Conservation (phyloP, 2,113 vertebrate genomes). For the Engraulis encrasicolus region DNA sequence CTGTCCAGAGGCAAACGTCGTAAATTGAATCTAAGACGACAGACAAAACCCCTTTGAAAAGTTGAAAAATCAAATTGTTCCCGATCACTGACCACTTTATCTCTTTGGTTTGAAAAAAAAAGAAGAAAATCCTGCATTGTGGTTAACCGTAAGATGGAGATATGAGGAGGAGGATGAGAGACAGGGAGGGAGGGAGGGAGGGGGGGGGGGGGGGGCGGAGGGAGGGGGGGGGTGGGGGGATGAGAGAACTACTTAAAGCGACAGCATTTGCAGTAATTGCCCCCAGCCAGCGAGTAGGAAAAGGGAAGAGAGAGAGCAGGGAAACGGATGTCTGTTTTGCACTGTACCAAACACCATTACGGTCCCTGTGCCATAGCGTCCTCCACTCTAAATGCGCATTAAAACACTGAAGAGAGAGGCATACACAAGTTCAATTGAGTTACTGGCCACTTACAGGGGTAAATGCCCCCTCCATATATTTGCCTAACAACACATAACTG, state of each 20-base stretch:
- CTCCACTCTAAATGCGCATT: slow-evolving; percentile 74
- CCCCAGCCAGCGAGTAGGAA: slow-evolving; percentile 51
- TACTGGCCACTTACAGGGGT: slow-evolving; percentile 75
- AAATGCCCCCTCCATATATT: slow-evolving; percentile 68
- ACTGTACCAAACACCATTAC: slow-evolving; percentile 59
- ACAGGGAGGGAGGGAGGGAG: no score
- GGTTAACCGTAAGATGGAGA: slow-evolving; percentile 60
- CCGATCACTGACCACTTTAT: slow-evolving; percentile 18
- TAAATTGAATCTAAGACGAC: neutral
- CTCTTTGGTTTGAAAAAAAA: no score
- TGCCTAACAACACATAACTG: slow-evolving; percentile 76
- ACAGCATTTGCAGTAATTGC: slow-evolving; percentile 56
- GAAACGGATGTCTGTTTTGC: slow-evolving; percentile 29
- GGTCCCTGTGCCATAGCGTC: slow-evolving; percentile 59
- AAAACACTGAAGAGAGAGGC: slow-evolving; percentile 70
- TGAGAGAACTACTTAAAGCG: slow-evolving; percentile 63
- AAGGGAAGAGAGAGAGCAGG: slow-evolving; percentile 48
- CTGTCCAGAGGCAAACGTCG: neutral
- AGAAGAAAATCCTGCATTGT: slow-evolving; percentile 21
- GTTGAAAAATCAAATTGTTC: slow-evolving; percentile 32
- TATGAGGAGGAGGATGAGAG: slow-evolving; percentile 25
- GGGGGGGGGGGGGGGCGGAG: no score
- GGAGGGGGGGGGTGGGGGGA: no score
- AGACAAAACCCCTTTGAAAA: neutral
- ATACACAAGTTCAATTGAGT: slow-evolving; percentile 71